Evolutionary conservation across 2,888 invertebrate species (phyloP), one percentile per base, ranked within the genome.

Genomic region (Acanthosoma haemorrhoidale): DNA sequence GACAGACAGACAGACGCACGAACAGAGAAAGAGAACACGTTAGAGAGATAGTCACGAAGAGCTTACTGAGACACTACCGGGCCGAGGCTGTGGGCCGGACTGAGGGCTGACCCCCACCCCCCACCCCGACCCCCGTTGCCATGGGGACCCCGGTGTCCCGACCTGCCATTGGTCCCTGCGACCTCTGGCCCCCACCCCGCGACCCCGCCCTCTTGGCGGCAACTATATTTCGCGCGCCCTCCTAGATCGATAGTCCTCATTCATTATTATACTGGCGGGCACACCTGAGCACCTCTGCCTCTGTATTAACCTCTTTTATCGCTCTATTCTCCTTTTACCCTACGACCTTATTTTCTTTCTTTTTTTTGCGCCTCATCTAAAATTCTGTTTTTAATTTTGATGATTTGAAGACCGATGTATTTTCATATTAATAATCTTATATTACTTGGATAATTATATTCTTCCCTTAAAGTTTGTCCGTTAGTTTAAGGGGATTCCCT

Each of bases 161-260:
- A 67, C 70, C 72, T 72, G 71, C 71, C 73, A 71, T 71, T 72
- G 74, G 73, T 70, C 72, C 71, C 60, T 70, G 70, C 74, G 74
- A 73, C 71, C 72, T 73, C 73, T 72, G 73, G 60, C 75, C 73
- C 74, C 72, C 71, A 69, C 69, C 68, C 68, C 73, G 68, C 66
- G 31, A 61, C 68, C 51, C 68, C 71, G 57, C 68, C 68, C 68
- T 41, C 63, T 61, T 39, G n/a, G 41, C 51, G 66, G 66, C 63
- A 71, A 71, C 70, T 71, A 70, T 70, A 72, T 67, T 70, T 70
- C 68, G 70, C 70, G 61, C 38, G 29, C 66, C 31, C 32, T 21
- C n/a, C 60, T 38, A 15, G 51, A 69, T 59, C 61, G 36, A 64
- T 64, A 64, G 41, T 8, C 21, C 39, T 18, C 64, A 64, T 43